Evolutionary conservation across 2,888 invertebrate species (phyloP).

Genomic region (Agonopterix heracliana): DNA sequence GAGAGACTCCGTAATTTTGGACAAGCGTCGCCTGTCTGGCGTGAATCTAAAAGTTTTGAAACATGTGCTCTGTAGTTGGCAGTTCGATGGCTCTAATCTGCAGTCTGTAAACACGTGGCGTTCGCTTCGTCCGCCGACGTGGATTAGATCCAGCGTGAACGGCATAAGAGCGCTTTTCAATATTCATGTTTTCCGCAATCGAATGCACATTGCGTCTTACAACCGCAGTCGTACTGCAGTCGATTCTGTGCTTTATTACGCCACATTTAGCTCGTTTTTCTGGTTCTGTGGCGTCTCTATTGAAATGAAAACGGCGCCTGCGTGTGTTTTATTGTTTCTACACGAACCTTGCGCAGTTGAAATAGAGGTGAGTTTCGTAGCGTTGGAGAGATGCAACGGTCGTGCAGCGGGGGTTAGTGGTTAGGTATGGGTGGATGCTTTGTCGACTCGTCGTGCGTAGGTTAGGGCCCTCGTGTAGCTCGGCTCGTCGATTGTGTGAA

Average conservation of each 20-base stretch:
- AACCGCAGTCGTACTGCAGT: constrained; percentile 23
- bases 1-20: background rate
- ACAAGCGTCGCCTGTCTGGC: background rate
- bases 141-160: constrained; percentile 51
- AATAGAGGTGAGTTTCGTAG: constrained; percentile 27
- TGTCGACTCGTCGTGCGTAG: constrained; percentile 63
- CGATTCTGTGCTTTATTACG: constrained; percentile 51
- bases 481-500: constrained; percentile 68
- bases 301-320: constrained; percentile 42
- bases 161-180: constrained; percentile 68
- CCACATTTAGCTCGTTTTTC: constrained; percentile 37
- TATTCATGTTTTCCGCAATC: constrained; percentile 55
- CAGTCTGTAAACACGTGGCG: constrained; percentile 66
- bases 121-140: constrained; percentile 35
- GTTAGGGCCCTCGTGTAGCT: constrained; percentile 49
- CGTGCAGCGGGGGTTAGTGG: constrained; percentile 36
- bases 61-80: constrained; percentile 51
- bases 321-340: constrained; percentile 18
- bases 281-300: constrained; percentile 28
- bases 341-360: constrained; percentile 11
- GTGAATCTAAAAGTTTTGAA: constrained; percentile 43
- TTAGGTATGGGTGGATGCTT: constrained; percentile 61
- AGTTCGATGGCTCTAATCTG: constrained; percentile 44
- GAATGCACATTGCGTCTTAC: constrained; percentile 58
- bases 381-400: constrained; percentile 13